Evolutionary conservation across 1,140 invertebrate species (phyloP), one percentile per base, ranked within the genome.

Genomic region (Copidosoma floridanum): DNA sequence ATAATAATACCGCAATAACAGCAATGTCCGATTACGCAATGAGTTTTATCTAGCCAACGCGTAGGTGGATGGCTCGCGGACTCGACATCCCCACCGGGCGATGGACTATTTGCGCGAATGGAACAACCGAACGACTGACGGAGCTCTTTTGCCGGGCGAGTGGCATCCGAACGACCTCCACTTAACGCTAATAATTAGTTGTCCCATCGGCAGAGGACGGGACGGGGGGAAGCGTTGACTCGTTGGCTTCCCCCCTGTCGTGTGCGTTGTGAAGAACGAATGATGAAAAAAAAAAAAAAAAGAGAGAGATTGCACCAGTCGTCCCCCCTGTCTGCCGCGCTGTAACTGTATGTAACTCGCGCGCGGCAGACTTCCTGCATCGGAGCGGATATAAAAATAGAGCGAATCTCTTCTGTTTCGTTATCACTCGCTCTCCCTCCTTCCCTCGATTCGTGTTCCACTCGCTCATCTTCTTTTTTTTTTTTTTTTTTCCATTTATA

Each of bases 181-280:
- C 69, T 71, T 71, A 67, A 64, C 64, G 66, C 63, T 65, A 69
- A 69, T 69, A 68, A 71, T 71, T 71, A 71, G 67, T 69, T 69
- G 64, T 56, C 29, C 6, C 29, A 32, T 32, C 29, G 29, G 29
- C 29, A 6, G 29, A n/a, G n/a, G n/a, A n/a, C n/a, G n/a, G n/a
- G n/a, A n/a, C n/a, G n/a, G n/a, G n/a, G n/a, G n/a, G n/a, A n/a
- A n/a, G n/a, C n/a, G n/a, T n/a, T n/a, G n/a, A n/a, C n/a, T n/a
- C n/a, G n/a, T n/a, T n/a, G 66, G 66, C 53, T 46, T 56, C 54
- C 53, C 44, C 32, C 6, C 43, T 6, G 12, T 6, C 6, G 29
- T 32, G 29, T 32, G 29, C 29, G 29, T n/a, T n/a, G n/a, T n/a
- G n/a, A n/a, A n/a, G n/a, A 27, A 16, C n/a, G 38, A 43, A 40